Evolutionary conservation across 2,888 invertebrate species (phyloP).

Genomic region (Ophraella communa): DNA sequence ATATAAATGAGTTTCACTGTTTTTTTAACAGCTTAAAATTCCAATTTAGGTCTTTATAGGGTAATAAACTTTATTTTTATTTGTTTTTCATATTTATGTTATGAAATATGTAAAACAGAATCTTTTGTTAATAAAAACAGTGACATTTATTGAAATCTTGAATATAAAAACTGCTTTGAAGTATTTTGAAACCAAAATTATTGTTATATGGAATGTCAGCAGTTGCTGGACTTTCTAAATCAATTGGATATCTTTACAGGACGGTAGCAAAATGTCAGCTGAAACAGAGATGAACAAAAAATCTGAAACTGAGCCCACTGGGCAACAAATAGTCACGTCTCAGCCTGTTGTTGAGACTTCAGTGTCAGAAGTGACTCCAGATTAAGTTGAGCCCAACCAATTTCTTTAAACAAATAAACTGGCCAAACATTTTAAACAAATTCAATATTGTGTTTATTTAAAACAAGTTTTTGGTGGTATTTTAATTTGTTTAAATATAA

Average conservation of each 20-base stretch:
- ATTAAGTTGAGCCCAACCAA: slow-evolving; percentile 35
- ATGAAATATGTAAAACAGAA: background rate
- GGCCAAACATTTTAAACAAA: slow-evolving; percentile 24
- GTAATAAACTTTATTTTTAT: no score
- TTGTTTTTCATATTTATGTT: background rate
- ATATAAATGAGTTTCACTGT: slow-evolving; percentile 23
- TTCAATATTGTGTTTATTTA: slow-evolving; percentile 20
- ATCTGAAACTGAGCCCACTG: slow-evolving; percentile 49
- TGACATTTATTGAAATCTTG: slow-evolving; percentile 23
- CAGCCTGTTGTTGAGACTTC: slow-evolving; percentile 46
- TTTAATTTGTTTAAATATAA: slow-evolving; percentile 27
- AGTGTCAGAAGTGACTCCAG: slow-evolving; percentile 51
- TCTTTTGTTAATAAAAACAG: slow-evolving; percentile 9
- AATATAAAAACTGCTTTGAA: slow-evolving; percentile 36
- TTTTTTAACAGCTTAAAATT: background rate
- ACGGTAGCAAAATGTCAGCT: slow-evolving; percentile 60
- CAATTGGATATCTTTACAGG: slow-evolving; percentile 61
- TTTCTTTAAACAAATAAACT: slow-evolving; percentile 10
- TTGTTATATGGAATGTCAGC: slow-evolving; percentile 27
- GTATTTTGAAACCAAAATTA: slow-evolving; percentile 8
- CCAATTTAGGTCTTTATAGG: background rate
- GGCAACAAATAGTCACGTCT: slow-evolving; percentile 45
- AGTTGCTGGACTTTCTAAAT: slow-evolving; percentile 44
- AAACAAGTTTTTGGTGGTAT: slow-evolving; percentile 20
- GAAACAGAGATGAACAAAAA: slow-evolving; percentile 58